Evolutionary conservation across 2,888 invertebrate genomes (phyloP), one percentile per base, ranked within the genome.

Genomic region (Charanyca ferruginea): DNA sequence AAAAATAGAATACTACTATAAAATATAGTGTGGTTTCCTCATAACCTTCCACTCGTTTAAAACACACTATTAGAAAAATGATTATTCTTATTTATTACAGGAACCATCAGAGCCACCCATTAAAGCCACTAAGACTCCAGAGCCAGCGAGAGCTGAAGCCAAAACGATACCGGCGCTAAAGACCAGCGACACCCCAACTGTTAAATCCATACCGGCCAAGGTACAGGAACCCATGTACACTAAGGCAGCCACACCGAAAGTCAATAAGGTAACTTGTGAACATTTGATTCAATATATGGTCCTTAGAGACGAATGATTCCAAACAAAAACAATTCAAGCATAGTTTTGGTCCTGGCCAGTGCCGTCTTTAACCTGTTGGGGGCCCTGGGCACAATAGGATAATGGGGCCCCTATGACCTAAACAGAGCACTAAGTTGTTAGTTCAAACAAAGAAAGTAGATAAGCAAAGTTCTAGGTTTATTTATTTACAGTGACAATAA

Each of bases 201-300:
- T 79, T 16, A 94, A 93, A 60, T 93, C 94, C 0, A 84, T 92
- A 16, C 94, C 94, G 0, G 90, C 94, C 1, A 94, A 93, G 73
- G 72, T 93, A 0, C 94, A 94, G 45, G 95, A 95, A 54, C 91
- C 95, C 0, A 89, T 94, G 90, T 94, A 94, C 52, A 90, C 93
- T 0, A 94, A 94, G 70, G 92, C 94, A 44, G 93, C 94, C 1
- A 78, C 91, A 1, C 91, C 93, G 3, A 94, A 93, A 83, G 82
- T 90, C 8, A 88, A 83, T 53, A 93, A 93, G 91, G 94, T 93
- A 60, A 16, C 18, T n/a, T 9, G 6, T 20, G 13, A 35, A n/a
- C 20, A 13, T 41, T 47, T 18, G 1, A 47, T 47, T 11, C 0
- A 32, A 13, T 2, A 3, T 51, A n/a, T 4, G 13, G 11, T 44